A percentile compares a stretch with the other conserved stretches of the same genome.
Conservation (phyloP, 2,888 invertebrate genomes). For the Plagodis pulveraria region DNA sequence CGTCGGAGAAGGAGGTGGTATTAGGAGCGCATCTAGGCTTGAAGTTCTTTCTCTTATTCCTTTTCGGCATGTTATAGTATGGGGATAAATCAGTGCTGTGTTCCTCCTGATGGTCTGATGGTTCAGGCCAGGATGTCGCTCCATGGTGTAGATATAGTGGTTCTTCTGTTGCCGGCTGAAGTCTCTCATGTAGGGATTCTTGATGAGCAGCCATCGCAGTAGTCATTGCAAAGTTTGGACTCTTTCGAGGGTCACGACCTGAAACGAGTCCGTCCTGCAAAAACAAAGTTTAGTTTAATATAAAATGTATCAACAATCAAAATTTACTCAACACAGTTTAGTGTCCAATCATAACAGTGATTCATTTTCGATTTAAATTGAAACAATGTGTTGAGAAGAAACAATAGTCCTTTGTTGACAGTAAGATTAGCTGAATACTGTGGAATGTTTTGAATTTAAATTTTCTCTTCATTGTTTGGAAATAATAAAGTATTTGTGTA, state of each 20-base stretch:
- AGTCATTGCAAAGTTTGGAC: conserved; percentile 82
- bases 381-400: conserved; percentile 78
- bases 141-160: conserved; percentile 80
- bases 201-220: conserved; percentile 85
- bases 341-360: conserved; percentile 80
- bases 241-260: conserved; percentile 59
- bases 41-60: conserved; percentile 92
- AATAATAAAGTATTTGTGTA: conserved; percentile 57
- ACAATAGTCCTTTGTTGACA: conserved; percentile 83
- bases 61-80: conserved; percentile 84
- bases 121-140: conserved; percentile 77
- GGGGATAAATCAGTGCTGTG: conserved; percentile 72
- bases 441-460: conserved; percentile 81
- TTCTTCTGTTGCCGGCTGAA: conserved; percentile 75
- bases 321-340: conserved; percentile 79
- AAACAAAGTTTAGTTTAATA: conserved; percentile 21
- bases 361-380: conserved; percentile 78
- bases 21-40: conserved; percentile 90
- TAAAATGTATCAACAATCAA: conserved; percentile 67
- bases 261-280: conserved; percentile 72
- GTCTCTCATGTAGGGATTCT: conserved; percentile 82
- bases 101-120: conserved; percentile 68
- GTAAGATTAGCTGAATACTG: conserved; percentile 82
- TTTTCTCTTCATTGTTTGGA: conserved; percentile 78
- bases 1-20: conserved; percentile 77